Evolutionary conservation across 2,797 vertebrate genomes (phyloP).

Genomic region (Bufotes viridis): DNA sequence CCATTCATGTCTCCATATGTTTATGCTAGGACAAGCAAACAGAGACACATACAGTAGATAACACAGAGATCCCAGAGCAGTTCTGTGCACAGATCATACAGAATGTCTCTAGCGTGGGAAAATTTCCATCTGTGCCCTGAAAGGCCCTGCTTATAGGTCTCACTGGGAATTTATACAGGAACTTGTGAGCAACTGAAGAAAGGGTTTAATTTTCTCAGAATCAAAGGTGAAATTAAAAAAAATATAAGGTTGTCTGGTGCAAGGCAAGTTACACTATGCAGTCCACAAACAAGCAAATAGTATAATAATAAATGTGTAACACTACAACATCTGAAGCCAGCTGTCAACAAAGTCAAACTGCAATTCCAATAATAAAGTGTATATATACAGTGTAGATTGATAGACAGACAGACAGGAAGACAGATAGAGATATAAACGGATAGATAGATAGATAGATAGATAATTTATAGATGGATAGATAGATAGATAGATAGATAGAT

Average conservation of each 20-base stretch:
- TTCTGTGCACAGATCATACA: conserved; percentile 22
- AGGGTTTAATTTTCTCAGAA: conserved; percentile 59
- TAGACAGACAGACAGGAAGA: no score
- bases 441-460: no score
- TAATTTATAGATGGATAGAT: no score
- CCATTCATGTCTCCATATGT: conserved; percentile 27
- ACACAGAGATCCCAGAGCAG: conserved; percentile 46
- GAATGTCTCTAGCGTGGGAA: conserved; percentile 52
- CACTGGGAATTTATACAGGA: conserved; percentile 61
- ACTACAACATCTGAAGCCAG: neutral
- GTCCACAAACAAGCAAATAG: conserved; percentile 27
- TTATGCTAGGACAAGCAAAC: conserved; percentile 35
- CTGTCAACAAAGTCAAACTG: neutral
- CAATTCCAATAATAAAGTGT: neutral
- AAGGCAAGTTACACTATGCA: conserved; percentile 32
- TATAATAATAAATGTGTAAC: conserved; percentile 13
- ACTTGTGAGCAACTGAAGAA: conserved; percentile 58
- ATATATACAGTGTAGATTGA: no score
- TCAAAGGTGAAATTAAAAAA: conserved; percentile 60
- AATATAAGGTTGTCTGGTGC: conserved; percentile 37
- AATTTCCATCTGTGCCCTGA: conserved; percentile 57
- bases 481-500: no score
- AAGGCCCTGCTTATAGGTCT: conserved; percentile 44
- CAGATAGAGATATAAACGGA: no score
- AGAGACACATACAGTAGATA: conserved; percentile 39